Percentiles rank a stretch among this genome's conserved stretches.
Evolutionary conservation across 2,888 invertebrate genomes (phyloP).

Genomic region (Orchesella flavescens): DNA sequence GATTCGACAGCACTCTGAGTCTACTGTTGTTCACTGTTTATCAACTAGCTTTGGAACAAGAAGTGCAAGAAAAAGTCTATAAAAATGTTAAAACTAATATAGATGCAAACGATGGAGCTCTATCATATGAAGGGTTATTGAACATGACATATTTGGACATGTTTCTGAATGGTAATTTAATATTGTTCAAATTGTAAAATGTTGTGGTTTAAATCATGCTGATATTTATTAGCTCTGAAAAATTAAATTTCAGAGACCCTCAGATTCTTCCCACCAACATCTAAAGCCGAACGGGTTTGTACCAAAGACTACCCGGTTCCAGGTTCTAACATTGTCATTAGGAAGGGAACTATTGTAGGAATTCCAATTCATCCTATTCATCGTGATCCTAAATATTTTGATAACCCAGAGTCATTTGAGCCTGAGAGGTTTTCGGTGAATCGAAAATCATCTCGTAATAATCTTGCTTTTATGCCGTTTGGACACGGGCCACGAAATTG

Average conservation of each 20-base stretch:
- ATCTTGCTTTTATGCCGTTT: slow-evolving; percentile 75
- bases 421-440: slow-evolving; percentile 79
- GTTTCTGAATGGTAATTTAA: slow-evolving; percentile 64
- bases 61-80: slow-evolving; percentile 58
- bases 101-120: slow-evolving; percentile 54
- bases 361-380: slow-evolving; percentile 79
- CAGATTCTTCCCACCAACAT: slow-evolving; percentile 76
- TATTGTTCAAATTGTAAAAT: background rate
- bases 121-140: slow-evolving; percentile 62
- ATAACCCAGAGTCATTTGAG: slow-evolving; percentile 78
- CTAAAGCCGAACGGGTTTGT: slow-evolving; percentile 74
- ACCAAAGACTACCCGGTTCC: slow-evolving; percentile 76
- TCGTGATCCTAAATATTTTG: slow-evolving; percentile 78
- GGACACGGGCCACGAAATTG: slow-evolving; percentile 47
- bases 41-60: slow-evolving; percentile 37
- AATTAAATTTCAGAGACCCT: slow-evolving; percentile 74
- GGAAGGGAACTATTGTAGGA: slow-evolving; percentile 77
- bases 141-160: slow-evolving; percentile 64
- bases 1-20: background rate
- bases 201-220: background rate
- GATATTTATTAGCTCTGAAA: background rate
- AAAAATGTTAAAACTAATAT: slow-evolving; percentile 23
- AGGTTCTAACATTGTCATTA: slow-evolving; percentile 75
- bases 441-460: slow-evolving; percentile 76
- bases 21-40: background rate